A percentile compares a stretch with the other conserved stretches of the same genome.
These are phyloP conservation scores for Platichthys flesus DNA, from an alignment of 2,113 vertebrate species.

Conservation along the genomic window DNA sequence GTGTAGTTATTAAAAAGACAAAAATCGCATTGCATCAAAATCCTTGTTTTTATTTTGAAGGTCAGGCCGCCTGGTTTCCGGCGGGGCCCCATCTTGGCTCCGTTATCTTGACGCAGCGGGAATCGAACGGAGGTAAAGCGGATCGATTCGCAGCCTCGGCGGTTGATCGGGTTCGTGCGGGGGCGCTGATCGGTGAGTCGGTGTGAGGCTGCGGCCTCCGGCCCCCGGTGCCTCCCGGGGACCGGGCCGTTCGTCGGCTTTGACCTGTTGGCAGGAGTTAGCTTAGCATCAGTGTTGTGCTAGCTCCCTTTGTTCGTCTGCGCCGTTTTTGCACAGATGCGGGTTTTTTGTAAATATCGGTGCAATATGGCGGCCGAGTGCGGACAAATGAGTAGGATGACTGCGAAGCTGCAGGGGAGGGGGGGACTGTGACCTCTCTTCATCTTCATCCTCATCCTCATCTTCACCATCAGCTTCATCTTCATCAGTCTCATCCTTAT, in stretches of 20 bases:
- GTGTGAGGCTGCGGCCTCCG: conserved; percentile 53
- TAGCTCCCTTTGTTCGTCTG: conserved; percentile 77
- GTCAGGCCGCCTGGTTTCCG: conserved; percentile 24
- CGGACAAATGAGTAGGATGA: conserved; percentile 10
- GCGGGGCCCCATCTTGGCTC: conserved; percentile 12
- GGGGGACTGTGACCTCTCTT: not conserved
- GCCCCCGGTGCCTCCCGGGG: not conserved
- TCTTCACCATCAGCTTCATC: no score
- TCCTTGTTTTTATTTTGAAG: not conserved
- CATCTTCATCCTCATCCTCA: no score
- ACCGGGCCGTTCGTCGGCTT: not conserved
- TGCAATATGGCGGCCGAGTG: conserved; percentile 84
- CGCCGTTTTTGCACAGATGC: conserved; percentile 74
- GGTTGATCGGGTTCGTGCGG: conserved; percentile 70
- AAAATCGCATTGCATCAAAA: not conserved
- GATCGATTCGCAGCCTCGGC: conserved; percentile 68
- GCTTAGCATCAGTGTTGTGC: conserved; percentile 28
- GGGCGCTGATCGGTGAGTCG: conserved; percentile 53
- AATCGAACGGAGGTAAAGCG: conserved; percentile 49
- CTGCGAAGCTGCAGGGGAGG: not conserved
- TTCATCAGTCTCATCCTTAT: no score
- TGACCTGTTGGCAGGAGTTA: conserved; percentile 1
- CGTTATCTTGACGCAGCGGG: conserved; percentile 52
- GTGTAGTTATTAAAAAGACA: not conserved
- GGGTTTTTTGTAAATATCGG: conserved; percentile 81